Percentiles rank a stretch among this genome's conserved stretches.
Evolutionary conservation across 1,140 invertebrate genomes (phyloP).

Genomic region (Batillaria attramentaria): DNA sequence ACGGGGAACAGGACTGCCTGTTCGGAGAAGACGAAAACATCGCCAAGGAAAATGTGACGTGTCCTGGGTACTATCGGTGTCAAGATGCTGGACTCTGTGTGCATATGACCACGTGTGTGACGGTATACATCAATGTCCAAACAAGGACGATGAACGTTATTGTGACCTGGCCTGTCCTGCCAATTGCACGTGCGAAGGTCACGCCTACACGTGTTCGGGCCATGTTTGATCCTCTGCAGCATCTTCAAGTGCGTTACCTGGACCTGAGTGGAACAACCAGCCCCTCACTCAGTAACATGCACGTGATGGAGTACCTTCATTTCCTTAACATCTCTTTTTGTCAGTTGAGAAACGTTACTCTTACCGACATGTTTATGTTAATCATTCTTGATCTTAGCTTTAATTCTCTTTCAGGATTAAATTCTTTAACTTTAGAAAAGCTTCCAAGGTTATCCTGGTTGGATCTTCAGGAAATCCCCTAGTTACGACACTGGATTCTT

Average conservation of each 20-base stretch:
- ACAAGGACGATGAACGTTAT: slow-evolving; percentile 31
- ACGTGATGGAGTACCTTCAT: background rate
- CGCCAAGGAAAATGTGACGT: background rate
- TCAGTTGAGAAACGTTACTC: background rate
- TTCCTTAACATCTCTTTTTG: slow-evolving; percentile 26
- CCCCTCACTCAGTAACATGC: background rate
- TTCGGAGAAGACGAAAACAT: slow-evolving; percentile 14
- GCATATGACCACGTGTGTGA: slow-evolving; percentile 28
- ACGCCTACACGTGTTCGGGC: slow-evolving; percentile 20
- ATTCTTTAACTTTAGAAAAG: background rate
- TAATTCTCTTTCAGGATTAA: slow-evolving; percentile 11
- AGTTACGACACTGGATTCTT: no score
- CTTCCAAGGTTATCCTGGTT: slow-evolving; percentile 16
- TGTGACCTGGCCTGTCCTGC: slow-evolving; percentile 24
- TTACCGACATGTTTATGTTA: background rate
- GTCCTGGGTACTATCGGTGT: slow-evolving; percentile 20
- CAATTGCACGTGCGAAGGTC: slow-evolving; percentile 23
- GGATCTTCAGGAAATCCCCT: slow-evolving; percentile 36
- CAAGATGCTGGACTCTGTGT: slow-evolving; percentile 17
- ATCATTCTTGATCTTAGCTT: slow-evolving; percentile 23
- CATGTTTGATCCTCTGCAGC: background rate
- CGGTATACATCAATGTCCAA: slow-evolving; percentile 26
- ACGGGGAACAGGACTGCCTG: background rate
- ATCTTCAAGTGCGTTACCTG: slow-evolving; percentile 24
- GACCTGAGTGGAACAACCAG: background rate